phyloP scores from a whole-genome alignment of 2,113 vertebrate species.

The Microtus richardsoni region DNA sequence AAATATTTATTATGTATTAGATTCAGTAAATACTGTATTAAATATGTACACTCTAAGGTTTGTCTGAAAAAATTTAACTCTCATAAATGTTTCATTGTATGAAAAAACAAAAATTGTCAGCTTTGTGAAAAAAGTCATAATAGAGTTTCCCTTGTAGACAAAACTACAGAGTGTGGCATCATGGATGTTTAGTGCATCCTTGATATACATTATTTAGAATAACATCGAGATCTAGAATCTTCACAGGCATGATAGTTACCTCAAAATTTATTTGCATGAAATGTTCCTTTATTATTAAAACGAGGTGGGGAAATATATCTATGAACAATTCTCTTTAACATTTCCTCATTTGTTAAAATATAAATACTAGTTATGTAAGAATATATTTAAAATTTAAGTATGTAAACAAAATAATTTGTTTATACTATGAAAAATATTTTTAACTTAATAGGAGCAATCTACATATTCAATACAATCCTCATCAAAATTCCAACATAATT shows the following conservation, averaged over 20 bases:
- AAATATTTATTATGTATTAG: not conserved
- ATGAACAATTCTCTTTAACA: not conserved
- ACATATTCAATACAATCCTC: not conserved
- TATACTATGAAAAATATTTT: not conserved
- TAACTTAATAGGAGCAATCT: not conserved
- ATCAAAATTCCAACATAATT: not conserved
- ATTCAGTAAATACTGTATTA: not conserved
- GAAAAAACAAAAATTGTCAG: not conserved
- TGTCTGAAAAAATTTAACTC: not conserved
- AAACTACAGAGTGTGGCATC: not conserved
- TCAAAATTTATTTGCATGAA: not conserved
- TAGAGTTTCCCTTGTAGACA: not conserved
- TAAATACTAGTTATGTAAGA: not conserved
- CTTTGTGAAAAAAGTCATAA: not conserved
- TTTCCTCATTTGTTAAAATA: not conserved
- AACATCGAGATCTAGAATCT: not conserved
- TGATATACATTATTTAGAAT: not conserved
- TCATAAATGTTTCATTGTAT: not conserved
- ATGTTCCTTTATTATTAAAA: not conserved
- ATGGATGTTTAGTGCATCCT: accelerated
- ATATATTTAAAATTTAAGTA: not conserved
- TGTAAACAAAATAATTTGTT: not conserved
- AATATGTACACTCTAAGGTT: not conserved
- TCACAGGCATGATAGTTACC: not conserved
- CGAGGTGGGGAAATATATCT: not conserved